A percentile compares a stretch with the other conserved stretches of the same genome.
Evolutionary conservation across 2,113 vertebrate genomes (phyloP).

Genomic region (Leptodactylus fuscus): DNA sequence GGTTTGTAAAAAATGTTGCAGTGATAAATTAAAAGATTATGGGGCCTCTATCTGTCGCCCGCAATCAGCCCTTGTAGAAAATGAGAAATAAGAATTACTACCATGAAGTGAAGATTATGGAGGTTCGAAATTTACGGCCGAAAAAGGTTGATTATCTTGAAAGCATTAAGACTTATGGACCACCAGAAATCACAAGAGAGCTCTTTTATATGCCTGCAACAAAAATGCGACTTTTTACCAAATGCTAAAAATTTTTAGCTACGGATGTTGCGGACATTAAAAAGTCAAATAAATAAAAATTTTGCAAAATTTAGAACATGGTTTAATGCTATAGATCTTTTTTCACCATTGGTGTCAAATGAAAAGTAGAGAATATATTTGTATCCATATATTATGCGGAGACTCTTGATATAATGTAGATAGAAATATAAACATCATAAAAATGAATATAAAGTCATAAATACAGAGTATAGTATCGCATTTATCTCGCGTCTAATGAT

Average conservation of each 20-base stretch:
- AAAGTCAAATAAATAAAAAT: neutral
- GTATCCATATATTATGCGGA: neutral
- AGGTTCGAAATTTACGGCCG: conserved; percentile 55
- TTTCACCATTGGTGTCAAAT: neutral
- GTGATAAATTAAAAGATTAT: conserved; percentile 62
- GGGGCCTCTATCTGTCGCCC: conserved; percentile 37
- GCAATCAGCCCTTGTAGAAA: conserved; percentile 63
- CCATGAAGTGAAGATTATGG: conserved; percentile 61
- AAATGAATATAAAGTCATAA: neutral
- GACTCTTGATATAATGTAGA: neutral
- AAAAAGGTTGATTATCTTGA: conserved; percentile 47
- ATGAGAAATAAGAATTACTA: conserved; percentile 66
- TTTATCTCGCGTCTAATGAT: neutral
- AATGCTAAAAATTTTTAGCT: neutral
- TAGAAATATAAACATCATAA: neutral
- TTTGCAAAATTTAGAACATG: neutral
- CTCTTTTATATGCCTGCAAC: neutral
- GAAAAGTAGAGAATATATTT: neutral
- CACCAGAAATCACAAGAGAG: conserved; percentile 6
- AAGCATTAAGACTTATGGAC: conserved; percentile 45
- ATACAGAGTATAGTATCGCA: neutral
- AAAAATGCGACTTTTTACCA: neutral
- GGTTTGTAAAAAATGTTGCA: conserved; percentile 48
- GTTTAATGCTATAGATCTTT: neutral
- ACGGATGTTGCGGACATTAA: neutral